These are phyloP conservation scores for Ruditapes philippinarum DNA, from an alignment of 1,140 invertebrate species.

Conservation along the genomic window DNA sequence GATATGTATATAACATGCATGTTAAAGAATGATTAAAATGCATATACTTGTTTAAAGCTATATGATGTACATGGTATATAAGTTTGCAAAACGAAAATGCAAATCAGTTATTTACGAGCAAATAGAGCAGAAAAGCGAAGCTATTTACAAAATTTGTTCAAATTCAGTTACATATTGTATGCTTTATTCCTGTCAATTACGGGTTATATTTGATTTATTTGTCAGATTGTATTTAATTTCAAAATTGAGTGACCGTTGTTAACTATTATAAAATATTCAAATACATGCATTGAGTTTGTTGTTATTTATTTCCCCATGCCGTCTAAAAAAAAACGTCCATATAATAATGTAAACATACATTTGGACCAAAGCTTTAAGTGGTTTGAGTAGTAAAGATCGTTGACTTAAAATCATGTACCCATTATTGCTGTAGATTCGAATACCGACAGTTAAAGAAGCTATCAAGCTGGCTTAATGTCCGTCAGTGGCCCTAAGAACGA, in stretches of 20 bases:
- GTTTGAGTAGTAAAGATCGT: too few relatives aligned
- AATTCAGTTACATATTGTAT: not conserved
- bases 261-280: not conserved
- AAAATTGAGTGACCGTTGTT: constrained; percentile 18
- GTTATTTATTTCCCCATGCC: not conserved
- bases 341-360: too few relatives aligned
- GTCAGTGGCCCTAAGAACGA: too few relatives aligned
- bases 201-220: constrained; percentile 4
- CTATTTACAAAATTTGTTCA: not conserved
- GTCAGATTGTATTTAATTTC: not conserved
- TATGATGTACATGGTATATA: too few relatives aligned
- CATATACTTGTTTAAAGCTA: not conserved
- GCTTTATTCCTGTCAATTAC: constrained; percentile 14
- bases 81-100: too few relatives aligned
- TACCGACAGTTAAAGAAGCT: too few relatives aligned
- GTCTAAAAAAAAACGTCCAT: too few relatives aligned
- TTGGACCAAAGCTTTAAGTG: too few relatives aligned
- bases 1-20: too few relatives aligned
- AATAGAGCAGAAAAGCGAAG: not conserved
- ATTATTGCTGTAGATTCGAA: too few relatives aligned
- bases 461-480: too few relatives aligned
- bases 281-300: not conserved
- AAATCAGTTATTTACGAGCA: not conserved
- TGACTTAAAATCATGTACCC: too few relatives aligned
- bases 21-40: not conserved